Evolutionary conservation across 2,113 vertebrate species (phyloP), one percentile per base, ranked within the genome.

Genomic region (Notarius quadriscutis): DNA sequence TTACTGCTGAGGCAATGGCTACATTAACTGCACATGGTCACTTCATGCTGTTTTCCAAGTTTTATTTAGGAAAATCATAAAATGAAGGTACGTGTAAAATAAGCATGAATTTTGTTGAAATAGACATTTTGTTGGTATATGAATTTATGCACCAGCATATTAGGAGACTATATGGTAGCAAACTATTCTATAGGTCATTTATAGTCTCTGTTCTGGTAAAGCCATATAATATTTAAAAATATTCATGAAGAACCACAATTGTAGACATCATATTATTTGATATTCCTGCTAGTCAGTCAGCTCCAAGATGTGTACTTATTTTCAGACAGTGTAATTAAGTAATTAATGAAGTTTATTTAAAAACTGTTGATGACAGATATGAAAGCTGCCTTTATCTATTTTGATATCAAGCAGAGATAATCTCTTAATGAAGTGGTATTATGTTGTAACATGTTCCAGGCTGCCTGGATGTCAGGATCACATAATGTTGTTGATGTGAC

Each of bases 1-100:
- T 55, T 82, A 87, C 8, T 14, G 41, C 20, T 75, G 57, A 83
- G 79, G 53, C 53, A 75, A 34, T 81, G 7, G 67, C 78, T 83
- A 48, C 80, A 65, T 83, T 87, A 71, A 74, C 34, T 83, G 69
- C 69, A 55, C 67, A 74, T 69, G 77, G 15, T 87, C 57, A 58
- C 60, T 53, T 58, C 27, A 17, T 12, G 57, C 60, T 82, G 9
- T 5, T 86, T 86, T 71, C 22, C 27, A 57, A 57, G 14, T 2
- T 72, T 86, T 69, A 57, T 50, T 55, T 57, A 55, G 57, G 8
- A 86, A 60, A 60, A 5, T 51, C 0, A 17, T 51, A 51, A 41
- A 51, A 78, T 48, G 12, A 62, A 84, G 27, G 10, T 18, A 58
- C 12, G 58, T 77, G 2, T 50, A 22, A 50, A 51, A 25, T n/a